Base-by-base conservation (phyloP, 2,888 invertebrate species). In the Chromoteleia sp. region DNA sequence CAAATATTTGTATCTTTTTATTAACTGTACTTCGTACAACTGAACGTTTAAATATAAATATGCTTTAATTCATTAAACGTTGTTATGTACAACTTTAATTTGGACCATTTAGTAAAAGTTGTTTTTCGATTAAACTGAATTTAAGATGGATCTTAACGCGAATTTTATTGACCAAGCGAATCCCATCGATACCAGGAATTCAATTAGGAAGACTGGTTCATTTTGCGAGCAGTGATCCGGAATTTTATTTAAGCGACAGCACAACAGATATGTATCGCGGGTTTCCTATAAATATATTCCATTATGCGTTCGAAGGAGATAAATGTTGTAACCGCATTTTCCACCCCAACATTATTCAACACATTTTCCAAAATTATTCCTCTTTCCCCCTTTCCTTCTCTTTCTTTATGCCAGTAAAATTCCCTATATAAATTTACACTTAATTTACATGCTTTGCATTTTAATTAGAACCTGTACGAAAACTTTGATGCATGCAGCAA, bases 201-300 rank as follows among this genome's bases (percentile, higher is more conserved):
- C 56, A 56, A 56, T 56, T 56, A 56, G 56, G 21, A 36, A 56
- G 56, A 39, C 56, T 30, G 56, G 39, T 56, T 39, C 39, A 56
- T 21, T 39, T 36, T 29, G 56, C 39, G 36, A 21, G 36, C 12
- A 39, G 36, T 39, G 39, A 56, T 56, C 56, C 56, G 56, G 56
- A 56, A 56, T 56, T 56, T 56, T 56, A 56, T 56, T 56, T 39
- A 56, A 19, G 6, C 21, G 39, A 39, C 39, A 7, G 19, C 39
- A 56, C 39, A 19, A 33, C 12, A 15, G 19, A 36, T 33, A 25
- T n/a, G 6, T 12, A 12, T n/a, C 14, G 33, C 4, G 43, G 19
- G 0, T 8, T 45, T 45, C 33, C 21, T 56, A 19, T 39, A 36
- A 56, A 56, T 56, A 56, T 36, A 56, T 29, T 25, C 15, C 8